These are phyloP conservation scores for Gymnogyps californianus DNA, from an alignment of 2,113 vertebrate genomes.

Conservation along the genomic window DNA sequence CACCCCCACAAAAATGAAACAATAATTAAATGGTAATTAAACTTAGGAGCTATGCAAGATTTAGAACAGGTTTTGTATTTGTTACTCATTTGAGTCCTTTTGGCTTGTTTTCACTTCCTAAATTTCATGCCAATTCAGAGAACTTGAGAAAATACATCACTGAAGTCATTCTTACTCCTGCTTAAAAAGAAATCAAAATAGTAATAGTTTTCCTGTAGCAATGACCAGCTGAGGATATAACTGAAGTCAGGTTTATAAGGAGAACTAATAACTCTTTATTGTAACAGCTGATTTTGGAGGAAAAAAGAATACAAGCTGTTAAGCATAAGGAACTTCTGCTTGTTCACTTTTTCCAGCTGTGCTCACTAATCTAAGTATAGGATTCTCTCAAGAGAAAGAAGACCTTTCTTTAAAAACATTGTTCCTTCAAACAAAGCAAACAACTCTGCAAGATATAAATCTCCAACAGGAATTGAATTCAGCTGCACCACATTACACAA, in stretches of 20 bases:
- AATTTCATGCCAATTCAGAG: background rate
- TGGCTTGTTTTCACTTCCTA: background rate
- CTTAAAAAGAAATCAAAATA: background rate
- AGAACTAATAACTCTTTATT: background rate
- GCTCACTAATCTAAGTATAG: background rate
- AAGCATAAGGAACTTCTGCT: background rate
- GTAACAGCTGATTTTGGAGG: background rate
- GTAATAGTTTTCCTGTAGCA: background rate
- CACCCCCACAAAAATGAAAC: background rate
- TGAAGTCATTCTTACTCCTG: background rate
- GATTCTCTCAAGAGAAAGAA: background rate
- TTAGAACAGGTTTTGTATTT: background rate
- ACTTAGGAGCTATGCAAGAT: background rate
- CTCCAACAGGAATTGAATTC: background rate
- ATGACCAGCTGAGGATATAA: background rate
- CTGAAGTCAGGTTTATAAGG: background rate
- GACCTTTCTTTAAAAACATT: background rate
- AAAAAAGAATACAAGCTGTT: background rate
- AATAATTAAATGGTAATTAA: background rate
- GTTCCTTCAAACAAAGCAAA: background rate
- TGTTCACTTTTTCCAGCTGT: background rate
- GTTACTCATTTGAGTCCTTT: background rate
- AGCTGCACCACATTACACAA: background rate
- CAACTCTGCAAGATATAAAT: background rate
- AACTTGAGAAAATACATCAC: background rate